Percentiles rank a stretch among this genome's conserved stretches.
Evolutionary conservation across 2,113 vertebrate genomes (phyloP).

Genomic region (Cyanoramphus novaezelandiae): DNA sequence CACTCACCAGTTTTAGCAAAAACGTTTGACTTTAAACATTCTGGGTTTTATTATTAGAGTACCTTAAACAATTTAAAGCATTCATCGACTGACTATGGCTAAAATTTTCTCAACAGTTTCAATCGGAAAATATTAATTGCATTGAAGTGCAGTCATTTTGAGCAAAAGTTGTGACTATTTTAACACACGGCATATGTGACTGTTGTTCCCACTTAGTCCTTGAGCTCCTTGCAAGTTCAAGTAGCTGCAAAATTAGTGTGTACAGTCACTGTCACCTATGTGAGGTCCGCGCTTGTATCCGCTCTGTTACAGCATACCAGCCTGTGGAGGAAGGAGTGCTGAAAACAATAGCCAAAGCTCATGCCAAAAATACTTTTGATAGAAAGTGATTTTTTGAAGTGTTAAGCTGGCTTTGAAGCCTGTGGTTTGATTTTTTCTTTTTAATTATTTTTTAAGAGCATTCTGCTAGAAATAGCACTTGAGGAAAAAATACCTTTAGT

Average conservation of each 20-base stretch:
- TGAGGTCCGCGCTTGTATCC: neutral
- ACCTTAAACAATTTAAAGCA: neutral
- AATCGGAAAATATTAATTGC: neutral
- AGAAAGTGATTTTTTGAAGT: neutral
- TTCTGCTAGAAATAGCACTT: neutral
- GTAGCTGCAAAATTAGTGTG: neutral
- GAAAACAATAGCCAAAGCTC: slow-evolving; percentile 18
- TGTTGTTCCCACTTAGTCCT: neutral
- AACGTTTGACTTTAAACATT: neutral
- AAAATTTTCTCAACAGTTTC: neutral
- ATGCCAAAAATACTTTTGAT: slow-evolving; percentile 22
- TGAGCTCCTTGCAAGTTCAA: neutral
- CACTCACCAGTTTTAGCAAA: neutral
- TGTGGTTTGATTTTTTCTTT: neutral
- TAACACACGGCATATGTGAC: neutral
- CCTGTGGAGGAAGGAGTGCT: neutral
- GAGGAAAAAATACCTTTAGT: neutral
- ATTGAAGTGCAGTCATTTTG: neutral
- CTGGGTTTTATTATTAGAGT: neutral
- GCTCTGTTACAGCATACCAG: neutral
- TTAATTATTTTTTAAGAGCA: neutral
- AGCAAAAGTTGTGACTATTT: neutral
- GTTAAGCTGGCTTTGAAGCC: slow-evolving; percentile 14
- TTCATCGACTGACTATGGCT: neutral
- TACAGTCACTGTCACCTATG: neutral